Percentiles rank a stretch among this genome's conserved stretches.
phyloP scores from a whole-genome alignment of 2,113 vertebrate genomes.

The Phrynosoma blainvillii region DNA sequence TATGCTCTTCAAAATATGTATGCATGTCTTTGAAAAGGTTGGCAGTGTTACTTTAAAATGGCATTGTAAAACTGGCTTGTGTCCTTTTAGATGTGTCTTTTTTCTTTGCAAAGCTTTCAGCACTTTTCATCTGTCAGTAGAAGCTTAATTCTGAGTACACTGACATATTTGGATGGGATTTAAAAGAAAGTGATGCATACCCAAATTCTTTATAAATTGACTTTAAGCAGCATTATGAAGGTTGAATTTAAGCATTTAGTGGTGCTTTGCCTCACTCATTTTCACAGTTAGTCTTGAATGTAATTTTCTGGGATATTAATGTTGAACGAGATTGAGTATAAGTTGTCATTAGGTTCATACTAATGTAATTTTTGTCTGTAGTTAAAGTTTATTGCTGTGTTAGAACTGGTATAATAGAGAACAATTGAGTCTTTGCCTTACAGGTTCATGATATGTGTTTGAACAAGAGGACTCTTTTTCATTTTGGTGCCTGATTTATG shows the following conservation, averaged over 20 bases:
- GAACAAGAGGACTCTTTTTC: neutral
- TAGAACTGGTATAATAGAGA: neutral
- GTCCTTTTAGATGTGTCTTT: constrained; percentile 37
- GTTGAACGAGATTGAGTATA: neutral
- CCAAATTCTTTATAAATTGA: constrained; percentile 29
- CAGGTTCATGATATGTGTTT: neutral
- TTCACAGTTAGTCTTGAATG: constrained; percentile 14
- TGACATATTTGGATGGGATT: constrained; percentile 11
- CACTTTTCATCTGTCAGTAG: constrained; percentile 16
- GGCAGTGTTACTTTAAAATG: constrained; percentile 23
- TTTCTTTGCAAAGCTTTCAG: constrained; percentile 33
- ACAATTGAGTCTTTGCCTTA: neutral
- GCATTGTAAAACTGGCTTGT: constrained; percentile 48
- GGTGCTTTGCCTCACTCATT: neutral
- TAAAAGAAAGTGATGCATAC: constrained; percentile 15
- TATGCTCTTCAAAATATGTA: neutral
- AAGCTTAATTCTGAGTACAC: neutral
- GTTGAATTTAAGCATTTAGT: neutral
- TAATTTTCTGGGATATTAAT: rapidly evolving
- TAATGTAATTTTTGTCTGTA: neutral
- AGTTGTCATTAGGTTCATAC: neutral
- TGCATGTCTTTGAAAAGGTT: neutral
- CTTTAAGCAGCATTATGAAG: constrained; percentile 20
- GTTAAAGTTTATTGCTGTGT: neutral
- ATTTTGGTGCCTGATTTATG: neutral